These are phyloP conservation scores for Ptychobarbus kaznakovi DNA, from an alignment of 2,797 vertebrate genomes.

Conservation along the genomic window DNA sequence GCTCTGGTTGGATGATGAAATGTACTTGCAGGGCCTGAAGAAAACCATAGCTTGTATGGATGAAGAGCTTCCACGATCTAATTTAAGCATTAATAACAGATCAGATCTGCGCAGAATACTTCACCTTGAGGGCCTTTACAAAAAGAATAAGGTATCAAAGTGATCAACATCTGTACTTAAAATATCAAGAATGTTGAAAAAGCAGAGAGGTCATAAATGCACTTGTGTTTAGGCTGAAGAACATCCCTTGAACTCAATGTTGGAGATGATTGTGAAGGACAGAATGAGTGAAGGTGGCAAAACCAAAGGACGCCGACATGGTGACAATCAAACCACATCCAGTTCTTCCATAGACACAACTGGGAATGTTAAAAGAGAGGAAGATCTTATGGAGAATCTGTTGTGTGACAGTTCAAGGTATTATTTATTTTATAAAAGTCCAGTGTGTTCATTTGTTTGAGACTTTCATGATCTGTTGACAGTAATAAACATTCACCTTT, in stretches of 20 bases:
- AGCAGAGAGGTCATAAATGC: not conserved
- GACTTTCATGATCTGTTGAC: not conserved
- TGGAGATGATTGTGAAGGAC: slow-evolving; percentile 91
- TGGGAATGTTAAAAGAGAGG: slow-evolving; percentile 59
- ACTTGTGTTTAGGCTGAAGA: slow-evolving; percentile 77
- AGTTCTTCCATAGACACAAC: slow-evolving; percentile 57
- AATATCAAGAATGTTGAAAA: not conserved
- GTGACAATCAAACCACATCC: slow-evolving; percentile 9
- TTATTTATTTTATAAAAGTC: not conserved
- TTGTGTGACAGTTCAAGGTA: slow-evolving; percentile 72
- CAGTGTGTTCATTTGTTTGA: not conserved
- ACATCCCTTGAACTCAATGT: slow-evolving; percentile 86
- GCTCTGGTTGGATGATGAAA: not conserved
- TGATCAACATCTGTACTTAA: not conserved
- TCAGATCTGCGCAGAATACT: slow-evolving; percentile 84
- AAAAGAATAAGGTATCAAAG: slow-evolving; percentile 85
- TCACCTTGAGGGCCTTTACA: slow-evolving; percentile 86
- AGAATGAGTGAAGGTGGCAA: slow-evolving; percentile 77
- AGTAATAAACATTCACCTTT: slow-evolving; percentile 18
- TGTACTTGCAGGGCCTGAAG: slow-evolving; percentile 83
- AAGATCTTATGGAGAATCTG: slow-evolving; percentile 7
- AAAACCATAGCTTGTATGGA: slow-evolving; percentile 90
- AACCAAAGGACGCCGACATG: slow-evolving; percentile 28
- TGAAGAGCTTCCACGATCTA: slow-evolving; percentile 87
- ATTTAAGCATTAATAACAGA: slow-evolving; percentile 89